Evolutionary conservation across 2,888 invertebrate genomes (phyloP), one percentile per base, ranked within the genome.

Genomic region (Melipona beecheii): DNA sequence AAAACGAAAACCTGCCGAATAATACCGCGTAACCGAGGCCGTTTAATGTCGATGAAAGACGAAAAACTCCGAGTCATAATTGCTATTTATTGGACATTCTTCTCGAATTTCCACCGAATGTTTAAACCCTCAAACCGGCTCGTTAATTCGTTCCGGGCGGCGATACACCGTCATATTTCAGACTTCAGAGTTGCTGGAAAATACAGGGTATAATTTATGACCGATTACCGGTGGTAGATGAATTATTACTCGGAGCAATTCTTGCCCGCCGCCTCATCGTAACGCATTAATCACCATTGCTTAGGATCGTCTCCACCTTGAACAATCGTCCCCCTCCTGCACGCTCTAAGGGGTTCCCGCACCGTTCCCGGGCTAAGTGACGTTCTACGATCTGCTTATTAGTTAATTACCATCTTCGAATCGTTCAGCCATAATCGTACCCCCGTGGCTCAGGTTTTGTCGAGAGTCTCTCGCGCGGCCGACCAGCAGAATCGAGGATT

Each of bases 331-430:
- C 66, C 81, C 78, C 62, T 9, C 9, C 13, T 60, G 70, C 68
- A 19, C 50, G 36, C 68, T 36, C 31, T 11, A 43, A n/a, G n/a
- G n/a, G n/a, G n/a, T n/a, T n/a, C n/a, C n/a, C n/a, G n/a, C 27
- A n/a, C 50, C 36, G 24, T 19, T 43, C 62, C 24, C 19, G 54
- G 68, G 19, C 52, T 64, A 78, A 81, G 64, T 50, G 72, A 68
- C 68, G 62, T 36, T 50, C 62, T 60, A 70, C 78, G 72, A 84
- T 73, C 81, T 82, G 81, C 78, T 89, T 89, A 89, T 89, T 89
- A 87, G 83, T 85, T 89, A 89, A 89, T 89, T 89, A 86, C 75
- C 81, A 81, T 72, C 87, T 82, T 82, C 86, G 84, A 83, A 82
- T 82, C 86, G 86, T 86, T 81, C 75, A 75, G 62, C 78, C 71